Conservation (phyloP, 2,888 invertebrate genomes). For the Nephrotoma guestfalica region DNA sequence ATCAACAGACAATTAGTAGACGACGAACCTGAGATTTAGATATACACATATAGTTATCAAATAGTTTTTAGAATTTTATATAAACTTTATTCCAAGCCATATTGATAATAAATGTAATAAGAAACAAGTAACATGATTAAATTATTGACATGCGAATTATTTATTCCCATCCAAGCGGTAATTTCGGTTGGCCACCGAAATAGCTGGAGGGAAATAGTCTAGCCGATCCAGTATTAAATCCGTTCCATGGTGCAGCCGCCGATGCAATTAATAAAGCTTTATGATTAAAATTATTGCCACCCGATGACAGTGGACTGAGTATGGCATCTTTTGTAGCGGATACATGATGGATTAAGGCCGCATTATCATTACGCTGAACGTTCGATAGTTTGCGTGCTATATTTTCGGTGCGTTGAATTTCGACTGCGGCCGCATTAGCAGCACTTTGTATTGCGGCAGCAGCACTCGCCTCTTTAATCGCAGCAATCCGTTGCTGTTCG, state of each 20-base stretch:
- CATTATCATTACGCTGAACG: constrained; percentile 41
- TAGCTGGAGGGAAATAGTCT: neutral
- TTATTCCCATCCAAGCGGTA: neutral
- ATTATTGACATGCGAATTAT: neutral
- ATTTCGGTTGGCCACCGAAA: neutral
- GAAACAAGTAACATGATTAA: neutral
- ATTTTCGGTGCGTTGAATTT: constrained; percentile 48
- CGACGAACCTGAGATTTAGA: neutral
- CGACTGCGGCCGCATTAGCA: constrained; percentile 53
- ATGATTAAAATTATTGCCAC: constrained; percentile 20
- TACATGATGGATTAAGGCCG: constrained; percentile 41
- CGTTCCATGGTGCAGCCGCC: constrained; percentile 4
- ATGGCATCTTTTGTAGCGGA: constrained; percentile 44
- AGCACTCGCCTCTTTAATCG: constrained; percentile 56
- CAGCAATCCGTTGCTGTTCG: constrained; percentile 55
- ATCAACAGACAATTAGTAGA: neutral
- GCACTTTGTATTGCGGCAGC: constrained; percentile 55
- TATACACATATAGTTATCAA: neutral
- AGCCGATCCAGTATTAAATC: neutral
- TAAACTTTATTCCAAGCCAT: neutral
- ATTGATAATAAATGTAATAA: neutral
- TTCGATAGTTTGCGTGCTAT: constrained; percentile 46
- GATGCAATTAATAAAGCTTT: constrained; percentile 12
- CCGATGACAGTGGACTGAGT: constrained; percentile 28
- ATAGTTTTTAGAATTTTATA: neutral